phyloP scores from a whole-genome alignment of 2,797 vertebrate species.

The Oceanodroma leucorhoa region DNA sequence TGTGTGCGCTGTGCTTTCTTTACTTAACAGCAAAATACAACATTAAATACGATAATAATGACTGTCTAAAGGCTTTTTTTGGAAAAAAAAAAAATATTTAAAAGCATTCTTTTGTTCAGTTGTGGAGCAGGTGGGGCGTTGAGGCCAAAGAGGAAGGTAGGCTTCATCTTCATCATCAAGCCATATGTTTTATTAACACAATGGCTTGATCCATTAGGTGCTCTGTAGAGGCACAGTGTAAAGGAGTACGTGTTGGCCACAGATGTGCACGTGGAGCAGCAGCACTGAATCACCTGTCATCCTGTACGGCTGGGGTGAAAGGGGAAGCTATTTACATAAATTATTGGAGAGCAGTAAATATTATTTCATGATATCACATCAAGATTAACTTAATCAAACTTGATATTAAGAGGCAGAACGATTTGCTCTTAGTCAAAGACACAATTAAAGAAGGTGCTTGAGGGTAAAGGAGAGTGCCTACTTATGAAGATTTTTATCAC shows the following conservation, averaged over 20 bases:
- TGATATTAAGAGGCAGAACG: constrained; percentile 59
- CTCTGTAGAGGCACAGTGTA: not conserved
- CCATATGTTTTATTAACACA: not conserved
- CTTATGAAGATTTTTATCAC: constrained; percentile 48
- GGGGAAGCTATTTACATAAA: constrained; percentile 69
- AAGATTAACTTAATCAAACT: constrained; percentile 71
- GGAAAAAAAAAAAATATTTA: rapidly evolving
- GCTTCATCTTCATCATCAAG: not conserved
- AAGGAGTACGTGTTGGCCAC: not conserved
- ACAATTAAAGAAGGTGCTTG: constrained; percentile 70
- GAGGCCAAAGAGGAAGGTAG: not conserved
- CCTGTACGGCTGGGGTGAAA: constrained; percentile 4
- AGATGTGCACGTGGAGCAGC: not conserved
- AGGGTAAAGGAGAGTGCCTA: constrained; percentile 57
- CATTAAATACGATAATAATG: not conserved
- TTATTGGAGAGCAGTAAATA: constrained; percentile 73
- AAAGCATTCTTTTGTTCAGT: not conserved
- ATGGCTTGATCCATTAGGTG: not conserved
- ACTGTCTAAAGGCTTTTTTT: not conserved
- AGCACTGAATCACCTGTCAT: constrained; percentile 56
- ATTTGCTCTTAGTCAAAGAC: constrained; percentile 66
- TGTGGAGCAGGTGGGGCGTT: not conserved
- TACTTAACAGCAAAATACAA: not conserved
- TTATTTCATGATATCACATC: constrained; percentile 64
- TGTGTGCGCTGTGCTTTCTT: not conserved